Evolutionary conservation across 2,113 vertebrate genomes (phyloP), one percentile per base, ranked within the genome.

Genomic region (Silurus asotus): DNA sequence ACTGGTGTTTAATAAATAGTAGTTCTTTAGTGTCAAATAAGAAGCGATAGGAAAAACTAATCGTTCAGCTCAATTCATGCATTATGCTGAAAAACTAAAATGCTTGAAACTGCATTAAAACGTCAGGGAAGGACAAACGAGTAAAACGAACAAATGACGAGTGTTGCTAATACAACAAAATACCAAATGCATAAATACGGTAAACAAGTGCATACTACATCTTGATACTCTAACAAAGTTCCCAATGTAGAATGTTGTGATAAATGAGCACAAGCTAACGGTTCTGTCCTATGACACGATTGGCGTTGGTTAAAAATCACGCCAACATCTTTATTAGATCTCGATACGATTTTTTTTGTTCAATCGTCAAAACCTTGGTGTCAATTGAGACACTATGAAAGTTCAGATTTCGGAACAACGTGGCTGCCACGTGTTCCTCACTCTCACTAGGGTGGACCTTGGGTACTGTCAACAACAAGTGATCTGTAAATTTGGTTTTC

Each of bases 21-120:
- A 77, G n/a, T 56, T 77, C 75, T 79, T 79, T 79, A 58, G 25
- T 79, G 20, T 59, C 15, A 79, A 55, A 59, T 45, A 28, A 45
- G n/a, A 14, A 19, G 53, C 23, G 56, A 79, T 20, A 8, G 19
- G 15, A 78, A 37, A 59, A 25, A 7, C n/a, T 59, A 37, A 37
- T 45, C 8, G 2, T 19, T 14, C 14, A 58, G 76, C 76, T 58
- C 8, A 58, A 53, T 28, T 55, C 23, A 56, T 77, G 75, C 75
- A 28, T 15, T 28, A 25, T 28, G 49, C 51, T 55, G 10, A 6
- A 53, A 23, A 75, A 13, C 10, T 5, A 15, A 2, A 0, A 3
- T 15, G 23, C 74, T 25, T 55, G 14, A 74, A 55, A 49, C 48
- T 23, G 20, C 53, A 1, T 6, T 51, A 53, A 53, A 37, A 51